Evolutionary conservation across 2,797 vertebrate species (phyloP), one percentile per base, ranked within the genome.

Genomic region (Remorina albescens): DNA sequence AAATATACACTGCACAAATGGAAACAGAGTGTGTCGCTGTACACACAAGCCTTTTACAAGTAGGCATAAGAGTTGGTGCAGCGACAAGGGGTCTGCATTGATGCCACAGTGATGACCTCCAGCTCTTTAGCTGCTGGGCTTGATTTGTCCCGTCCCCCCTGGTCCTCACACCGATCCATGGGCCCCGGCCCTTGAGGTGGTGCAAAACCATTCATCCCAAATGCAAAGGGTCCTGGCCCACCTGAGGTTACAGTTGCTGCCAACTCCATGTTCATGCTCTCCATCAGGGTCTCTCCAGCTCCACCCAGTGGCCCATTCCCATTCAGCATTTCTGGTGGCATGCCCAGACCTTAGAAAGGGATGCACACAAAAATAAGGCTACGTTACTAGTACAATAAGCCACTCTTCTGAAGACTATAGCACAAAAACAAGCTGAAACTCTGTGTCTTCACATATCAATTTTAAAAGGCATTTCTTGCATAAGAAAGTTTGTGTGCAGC

Each of bases 41-140:
- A 67, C 71, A 74, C 75, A 53, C 71, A 68, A 50, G 56, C 78
- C 63, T 78, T 82, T 88, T 95, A 96, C 90, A 95, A 95, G 91
- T 97, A 98, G 7, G 97, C 96, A 32, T 98, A 99, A 83, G 98
- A 98, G 91, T 97, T 99, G 92, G 96, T 98, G 95, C 97, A 99
- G 88, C 96, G 96, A 89, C 97, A 99, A 6, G 97, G 97, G 41
- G 97, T 98, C 85, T 99, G 98, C 96, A 99, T 97, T 82, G 98
- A 96, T 25, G 97, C 96, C 92, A 99, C 96, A 74, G 96, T 98
- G 92, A 96, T 96, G 94, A 97, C 96, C 91, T 99, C 97, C 95
- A 96, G 94, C 92, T 98, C 97, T 95, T 95, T 96, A 81, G 95
- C 92, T 84, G 95, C 92, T 66, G 95, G 89, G 93, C 90, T 94